These are phyloP conservation scores for Diplodus sargus DNA, from an alignment of 2,797 vertebrate species.

Conservation along the genomic window DNA sequence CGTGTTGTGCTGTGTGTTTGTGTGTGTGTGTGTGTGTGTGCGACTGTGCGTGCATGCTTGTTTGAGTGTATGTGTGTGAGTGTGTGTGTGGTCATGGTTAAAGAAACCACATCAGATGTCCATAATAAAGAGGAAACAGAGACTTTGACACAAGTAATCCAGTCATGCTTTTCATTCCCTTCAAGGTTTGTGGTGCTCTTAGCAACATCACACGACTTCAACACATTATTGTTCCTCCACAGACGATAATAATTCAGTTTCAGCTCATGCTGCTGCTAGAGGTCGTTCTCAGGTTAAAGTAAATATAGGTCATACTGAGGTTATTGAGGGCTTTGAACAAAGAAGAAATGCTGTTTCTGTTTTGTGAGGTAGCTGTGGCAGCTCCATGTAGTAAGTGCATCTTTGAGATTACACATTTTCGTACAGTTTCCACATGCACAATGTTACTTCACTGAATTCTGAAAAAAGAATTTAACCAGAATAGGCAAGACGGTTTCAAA, in stretches of 20 bases:
- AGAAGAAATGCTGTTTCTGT: neutral
- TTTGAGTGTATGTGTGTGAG: neutral
- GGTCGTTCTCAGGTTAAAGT: neutral
- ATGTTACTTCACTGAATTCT: neutral
- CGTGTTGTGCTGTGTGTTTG: no score
- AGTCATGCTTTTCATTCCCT: neutral
- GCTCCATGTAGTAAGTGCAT: neutral
- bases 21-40: no score
- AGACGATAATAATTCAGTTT: neutral
- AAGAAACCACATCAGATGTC: neutral
- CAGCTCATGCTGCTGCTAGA: neutral
- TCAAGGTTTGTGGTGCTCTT: neutral
- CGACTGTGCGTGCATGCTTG: no score
- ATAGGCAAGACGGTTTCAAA: conserved; percentile 5
- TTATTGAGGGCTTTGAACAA: neutral
- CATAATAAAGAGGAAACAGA: neutral
- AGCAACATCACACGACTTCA: neutral
- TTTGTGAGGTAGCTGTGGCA: neutral
- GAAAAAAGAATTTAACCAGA: neutral
- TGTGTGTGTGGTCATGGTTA: neutral
- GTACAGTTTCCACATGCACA: neutral
- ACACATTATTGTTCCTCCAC: neutral
- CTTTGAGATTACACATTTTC: neutral
- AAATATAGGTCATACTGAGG: neutral
- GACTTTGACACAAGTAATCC: neutral